Conservation (phyloP, 2,113 vertebrate genomes). For the Macaca fascicularis region T2T-MFA8v1.1 NC_088378.1:127411001-127411500, state of each 20-base stretch:
- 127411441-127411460: not conserved
- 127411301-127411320: not conserved
- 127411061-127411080: no score
- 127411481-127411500: not conserved
- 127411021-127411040: no score
- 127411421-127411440: not conserved
- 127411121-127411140: no score
- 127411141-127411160: no score
- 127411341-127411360: not conserved
- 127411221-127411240: not conserved
- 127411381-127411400: not conserved
- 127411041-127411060: no score
- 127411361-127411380: not conserved
- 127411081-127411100: no score
- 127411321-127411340: not conserved
- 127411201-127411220: not conserved
- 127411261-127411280: not conserved
- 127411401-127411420: not conserved
- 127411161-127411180: not conserved
- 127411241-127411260: fast-evolving
- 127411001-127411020: no score
- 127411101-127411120: no score
- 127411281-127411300: fast-evolving
- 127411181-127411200: not conserved
- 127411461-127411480: not conserved